Conservation (phyloP, 2,888 invertebrate genomes). For the Pammene aurita region DNA sequence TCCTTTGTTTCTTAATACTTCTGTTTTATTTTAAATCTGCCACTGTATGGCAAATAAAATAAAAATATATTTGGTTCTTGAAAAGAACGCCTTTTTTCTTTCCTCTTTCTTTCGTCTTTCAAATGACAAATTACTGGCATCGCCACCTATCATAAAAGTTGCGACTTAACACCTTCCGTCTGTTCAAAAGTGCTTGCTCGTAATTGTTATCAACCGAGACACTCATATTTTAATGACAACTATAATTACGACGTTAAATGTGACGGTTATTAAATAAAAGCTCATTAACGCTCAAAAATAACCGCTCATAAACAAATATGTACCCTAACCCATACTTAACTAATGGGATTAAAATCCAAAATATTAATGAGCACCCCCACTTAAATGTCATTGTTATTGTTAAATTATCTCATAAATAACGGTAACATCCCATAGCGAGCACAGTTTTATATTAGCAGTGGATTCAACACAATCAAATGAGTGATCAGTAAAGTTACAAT, state of each 20-base stretch:
- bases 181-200: neutral
- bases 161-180: too few species aligned
- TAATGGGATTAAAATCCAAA: conserved; percentile 3
- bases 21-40: too few species aligned
- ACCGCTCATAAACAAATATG: conserved; percentile 13
- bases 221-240: neutral
- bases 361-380: conserved; percentile 11
- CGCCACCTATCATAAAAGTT: too few species aligned
- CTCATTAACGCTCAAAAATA: conserved; percentile 15
- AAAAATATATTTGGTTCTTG: too few species aligned
- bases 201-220: neutral
- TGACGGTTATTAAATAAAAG: neutral
- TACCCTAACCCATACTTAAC: conserved; percentile 8
- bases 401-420: neutral
- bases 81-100: too few species aligned
- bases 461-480: neutral
- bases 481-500: neutral
- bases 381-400: neutral
- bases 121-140: too few species aligned
- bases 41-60: too few species aligned
- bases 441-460: neutral
- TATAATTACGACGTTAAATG: neutral
- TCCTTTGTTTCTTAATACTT: too few species aligned
- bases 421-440: neutral
- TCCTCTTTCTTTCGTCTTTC: too few species aligned